Base-by-base conservation (phyloP, 1,140 invertebrate species). In the Cylas formicarius region DNA sequence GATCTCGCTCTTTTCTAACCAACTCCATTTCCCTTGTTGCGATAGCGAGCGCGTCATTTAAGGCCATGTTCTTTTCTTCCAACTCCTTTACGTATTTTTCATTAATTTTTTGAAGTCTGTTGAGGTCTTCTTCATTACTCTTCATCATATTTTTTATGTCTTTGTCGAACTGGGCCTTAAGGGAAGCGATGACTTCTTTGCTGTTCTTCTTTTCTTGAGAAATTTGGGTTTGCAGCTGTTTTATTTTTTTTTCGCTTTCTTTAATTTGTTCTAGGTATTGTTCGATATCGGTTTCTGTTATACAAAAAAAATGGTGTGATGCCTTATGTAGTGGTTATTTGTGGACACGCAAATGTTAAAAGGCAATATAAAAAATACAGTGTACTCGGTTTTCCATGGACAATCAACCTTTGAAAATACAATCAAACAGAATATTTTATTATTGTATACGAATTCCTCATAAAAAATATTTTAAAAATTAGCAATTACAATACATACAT, bases 151-250 rank as follows among this genome's bases (percentile, higher is more conserved):
- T 54, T 29, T 55, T 54, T 7, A 52, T 48, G 7, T 60, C 52
- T 18, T 44, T 33, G 5, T 58, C 56, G 18, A 52, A 51, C 27
- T 58, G 52, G 28, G 37, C 23, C 22, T 58, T 58, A 13, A 60
- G 13, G 5, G 24, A 39, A 1, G 36, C 38, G 8, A 60, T 56
- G 3, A 34, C 52, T 4, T 56, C 48, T 6, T 50, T 21, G 29
- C 50, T 56, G 27, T 60, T 47, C 29, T 54, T 50, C 37, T 56
- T 57, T 31, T 53, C 48, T 21, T 50, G 39, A 9, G 35, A 36
- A 2, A 57, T 14, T 44, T 58, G 32, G 1, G 32, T 37, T 31
- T 51, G 19, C 4, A 50, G 17, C 24, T 44, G 27, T 17, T 44
- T 44, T 5, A 56, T 45, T 32, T 41, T 17, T 3, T 38, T 39